Base-by-base conservation (phyloP, 92 coral and sea anemone species). In the Palythoa grandis region DNA sequence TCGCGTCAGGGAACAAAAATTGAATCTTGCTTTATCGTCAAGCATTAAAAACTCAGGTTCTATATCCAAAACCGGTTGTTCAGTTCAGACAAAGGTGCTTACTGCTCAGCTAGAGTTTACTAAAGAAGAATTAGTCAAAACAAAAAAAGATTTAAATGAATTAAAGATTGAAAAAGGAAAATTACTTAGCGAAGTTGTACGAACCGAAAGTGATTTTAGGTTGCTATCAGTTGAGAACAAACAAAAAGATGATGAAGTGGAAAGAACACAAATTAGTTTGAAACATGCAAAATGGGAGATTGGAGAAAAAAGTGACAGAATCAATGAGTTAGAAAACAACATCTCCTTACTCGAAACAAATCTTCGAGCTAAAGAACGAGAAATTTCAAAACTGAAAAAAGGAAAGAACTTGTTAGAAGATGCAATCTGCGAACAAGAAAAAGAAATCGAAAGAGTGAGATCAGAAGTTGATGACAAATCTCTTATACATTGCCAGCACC, bases 1-100 rank as follows among this genome's bases (percentile, higher is more conserved):
- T 29, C 91, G 95, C 56, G 29, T 90, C 52, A 90, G 90, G 52
- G 98, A 94, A 72, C 93, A 92, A 48, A 72, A 93, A 50, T 71
- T 84, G 9, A 91, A 88, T 66, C 68, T 71, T 71, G 78, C 72
- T 71, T 52, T 83, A 29, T 54, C 87, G 35, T 15, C 79, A 20
- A 24, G 69, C 35, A 24, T 10, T 52, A 54, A 71, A 70, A 52
- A 9, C 70, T 43, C 74, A 43, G 29, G 9, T 66, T 40, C 47
- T 39, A 11, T 4, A 65, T 65, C 38, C 11, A 83, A 19, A 11
- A 43, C 50, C 9, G 54, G 72, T 40, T 19, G 52, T 20, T 29
- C 57, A 35, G 48, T 72, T 40, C 54, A 83, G 37, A 37, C 68
- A 71, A 83, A 71, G 23, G 79, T 72, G 3, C 67, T 83, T 19